Conservation (phyloP, 1,140 invertebrate genomes). For the Antheraea pernyi region DNA sequence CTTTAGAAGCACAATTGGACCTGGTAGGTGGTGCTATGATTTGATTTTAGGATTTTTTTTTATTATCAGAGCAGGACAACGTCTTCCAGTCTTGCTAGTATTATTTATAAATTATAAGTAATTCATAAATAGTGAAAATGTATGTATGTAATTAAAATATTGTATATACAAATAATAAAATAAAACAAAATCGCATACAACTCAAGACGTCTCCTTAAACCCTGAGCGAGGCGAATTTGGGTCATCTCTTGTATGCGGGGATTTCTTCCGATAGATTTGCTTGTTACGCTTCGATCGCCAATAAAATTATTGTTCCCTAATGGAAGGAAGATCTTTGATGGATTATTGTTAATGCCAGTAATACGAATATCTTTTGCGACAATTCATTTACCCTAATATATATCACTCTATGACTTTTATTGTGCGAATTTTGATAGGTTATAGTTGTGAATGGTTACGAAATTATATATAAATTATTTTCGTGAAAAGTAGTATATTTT, state of each 20-base stretch:
- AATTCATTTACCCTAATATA: neutral
- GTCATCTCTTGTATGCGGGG: constrained; percentile 47
- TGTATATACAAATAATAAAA: no score
- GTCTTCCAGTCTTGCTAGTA: no score
- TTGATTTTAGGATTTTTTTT: no score
- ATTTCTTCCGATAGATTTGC: constrained; percentile 64
- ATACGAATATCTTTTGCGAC: neutral
- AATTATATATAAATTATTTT: neutral
- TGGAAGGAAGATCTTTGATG: constrained; percentile 24
- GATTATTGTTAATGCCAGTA: constrained; percentile 18
- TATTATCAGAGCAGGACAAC: no score
- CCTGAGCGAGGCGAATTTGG: constrained; percentile 44
- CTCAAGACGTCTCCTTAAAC: constrained; percentile 9
- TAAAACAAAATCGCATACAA: neutral
- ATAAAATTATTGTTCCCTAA: constrained; percentile 40
- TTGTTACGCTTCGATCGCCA: constrained; percentile 44
- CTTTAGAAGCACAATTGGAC: no score
- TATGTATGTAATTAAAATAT: no score
- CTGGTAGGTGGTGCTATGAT: no score
- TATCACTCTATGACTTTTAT: neutral
- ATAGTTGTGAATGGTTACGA: neutral
- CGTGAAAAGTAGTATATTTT: no score
- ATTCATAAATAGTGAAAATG: no score
- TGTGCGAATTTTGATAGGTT: neutral
- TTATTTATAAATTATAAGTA: no score